Percentiles rank a stretch among this genome's conserved stretches.
Conservation (phyloP, 2,888 invertebrate species). For the Aporophyla nigra region DNA sequence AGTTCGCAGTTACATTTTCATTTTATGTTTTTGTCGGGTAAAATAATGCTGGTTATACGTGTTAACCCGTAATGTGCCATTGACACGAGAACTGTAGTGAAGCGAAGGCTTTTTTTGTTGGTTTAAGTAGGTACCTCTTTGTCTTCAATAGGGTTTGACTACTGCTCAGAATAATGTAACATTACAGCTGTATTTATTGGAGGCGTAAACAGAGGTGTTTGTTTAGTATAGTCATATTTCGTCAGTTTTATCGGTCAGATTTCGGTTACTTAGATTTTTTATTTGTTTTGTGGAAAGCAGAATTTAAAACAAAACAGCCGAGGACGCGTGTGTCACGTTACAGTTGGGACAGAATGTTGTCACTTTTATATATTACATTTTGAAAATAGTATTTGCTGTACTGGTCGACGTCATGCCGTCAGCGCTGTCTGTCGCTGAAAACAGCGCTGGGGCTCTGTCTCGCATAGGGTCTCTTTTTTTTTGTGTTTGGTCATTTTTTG, state of each 20-base stretch:
- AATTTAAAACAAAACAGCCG: too few relatives aligned
- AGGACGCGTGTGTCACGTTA: too few relatives aligned
- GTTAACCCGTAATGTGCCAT: slow-evolving; percentile 83
- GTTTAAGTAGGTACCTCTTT: slow-evolving; percentile 49
- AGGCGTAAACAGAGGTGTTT: background rate
- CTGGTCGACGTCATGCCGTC: too few relatives aligned
- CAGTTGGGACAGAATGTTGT: too few relatives aligned
- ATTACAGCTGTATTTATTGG: background rate
- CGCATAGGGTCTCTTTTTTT: too few relatives aligned
- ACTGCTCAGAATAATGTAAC: background rate
- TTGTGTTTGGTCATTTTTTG: too few relatives aligned
- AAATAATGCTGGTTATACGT: slow-evolving; percentile 81
- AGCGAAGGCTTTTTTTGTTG: slow-evolving; percentile 49
- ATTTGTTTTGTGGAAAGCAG: too few relatives aligned
- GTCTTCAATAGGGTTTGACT: slow-evolving; percentile 44
- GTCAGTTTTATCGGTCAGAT: background rate
- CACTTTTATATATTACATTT: too few relatives aligned
- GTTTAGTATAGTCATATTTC: background rate
- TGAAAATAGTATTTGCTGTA: too few relatives aligned
- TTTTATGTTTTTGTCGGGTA: slow-evolving; percentile 82
- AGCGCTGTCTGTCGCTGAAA: too few relatives aligned
- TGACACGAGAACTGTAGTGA: slow-evolving; percentile 76
- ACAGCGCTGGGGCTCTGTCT: too few relatives aligned
- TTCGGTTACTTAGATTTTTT: too few relatives aligned
- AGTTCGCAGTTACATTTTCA: slow-evolving; percentile 81